Conservation (phyloP, 1,140 invertebrate species). For the Luehdorfia chinensis region DNA sequence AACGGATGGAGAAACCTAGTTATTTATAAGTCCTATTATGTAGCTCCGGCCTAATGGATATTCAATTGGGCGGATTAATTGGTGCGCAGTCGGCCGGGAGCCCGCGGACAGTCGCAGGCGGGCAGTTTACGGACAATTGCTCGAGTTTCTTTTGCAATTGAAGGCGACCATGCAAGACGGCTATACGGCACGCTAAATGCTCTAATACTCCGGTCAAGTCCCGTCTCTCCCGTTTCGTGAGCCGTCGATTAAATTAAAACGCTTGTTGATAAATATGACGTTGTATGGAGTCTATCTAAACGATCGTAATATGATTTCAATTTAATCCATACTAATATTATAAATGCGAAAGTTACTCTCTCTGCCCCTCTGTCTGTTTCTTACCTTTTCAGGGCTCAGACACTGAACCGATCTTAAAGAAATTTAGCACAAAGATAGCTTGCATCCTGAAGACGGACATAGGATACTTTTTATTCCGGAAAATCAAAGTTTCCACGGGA, state of each 20-base stretch:
- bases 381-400: no score
- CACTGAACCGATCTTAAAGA: no score
- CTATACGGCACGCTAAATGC: constrained; percentile 4
- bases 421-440: no score
- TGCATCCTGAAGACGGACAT: no score
- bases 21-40: constrained; percentile 23
- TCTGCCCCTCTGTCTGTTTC: no score
- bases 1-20: constrained; percentile 10
- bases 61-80: constrained; percentile 59
- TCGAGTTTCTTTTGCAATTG: constrained; percentile 13
- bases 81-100: constrained; percentile 24
- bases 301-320: no score
- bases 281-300: no score
- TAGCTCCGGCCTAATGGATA: constrained; percentile 34
- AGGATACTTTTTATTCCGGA: no score
- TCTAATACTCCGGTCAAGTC: constrained; percentile 8
- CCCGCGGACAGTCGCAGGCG: background rate
- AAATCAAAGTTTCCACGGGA: no score
- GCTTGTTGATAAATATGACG: background rate
- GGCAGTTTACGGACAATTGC: constrained; percentile 11
- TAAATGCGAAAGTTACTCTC: no score
- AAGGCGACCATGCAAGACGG: constrained; percentile 9
- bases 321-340: no score
- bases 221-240: background rate
- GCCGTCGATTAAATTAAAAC: background rate